Evolutionary conservation across 1,140 invertebrate genomes (phyloP).

Genomic region (Parasteatoda tepidariorum): DNA sequence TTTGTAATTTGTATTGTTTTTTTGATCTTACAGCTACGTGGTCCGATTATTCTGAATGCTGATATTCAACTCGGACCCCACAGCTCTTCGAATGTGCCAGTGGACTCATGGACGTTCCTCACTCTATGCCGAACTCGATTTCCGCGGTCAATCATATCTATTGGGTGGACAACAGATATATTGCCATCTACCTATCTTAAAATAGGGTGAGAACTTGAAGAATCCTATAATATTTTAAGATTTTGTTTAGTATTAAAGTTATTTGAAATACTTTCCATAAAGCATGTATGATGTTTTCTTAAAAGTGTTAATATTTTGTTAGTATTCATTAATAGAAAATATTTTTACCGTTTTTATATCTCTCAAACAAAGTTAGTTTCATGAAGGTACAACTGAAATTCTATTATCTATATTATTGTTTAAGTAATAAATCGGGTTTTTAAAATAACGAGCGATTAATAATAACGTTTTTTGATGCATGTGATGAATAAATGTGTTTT

Average conservation of each 20-base stretch:
- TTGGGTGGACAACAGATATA: constrained; percentile 87
- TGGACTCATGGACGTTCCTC: constrained; percentile 79
- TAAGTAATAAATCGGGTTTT: too few relatives aligned
- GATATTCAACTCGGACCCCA: constrained; percentile 84
- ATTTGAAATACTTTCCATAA: not conserved
- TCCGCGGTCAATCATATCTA: constrained; percentile 78
- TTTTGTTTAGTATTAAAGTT: not conserved
- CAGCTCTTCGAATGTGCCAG: constrained; percentile 72
- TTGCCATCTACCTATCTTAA: constrained; percentile 64
- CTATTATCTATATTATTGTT: too few relatives aligned
- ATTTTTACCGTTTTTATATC: too few relatives aligned
- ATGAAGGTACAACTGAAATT: too few relatives aligned
- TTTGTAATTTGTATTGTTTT: not conserved
- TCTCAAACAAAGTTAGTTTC: too few relatives aligned
- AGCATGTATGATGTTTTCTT: not conserved
- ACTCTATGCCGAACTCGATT: constrained; percentile 72
- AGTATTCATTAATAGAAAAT: not conserved
- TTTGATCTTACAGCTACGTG: constrained; percentile 46
- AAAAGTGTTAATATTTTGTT: not conserved
- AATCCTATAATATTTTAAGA: not conserved
- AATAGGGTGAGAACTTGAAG: constrained; percentile 35
- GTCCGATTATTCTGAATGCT: constrained; percentile 88
- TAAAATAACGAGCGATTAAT: too few relatives aligned
- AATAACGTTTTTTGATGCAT: too few relatives aligned
- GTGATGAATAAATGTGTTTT: too few relatives aligned